Evolutionary conservation across 2,888 invertebrate genomes (phyloP), one percentile per base, ranked within the genome.

Genomic region (Ophion costatus): DNA sequence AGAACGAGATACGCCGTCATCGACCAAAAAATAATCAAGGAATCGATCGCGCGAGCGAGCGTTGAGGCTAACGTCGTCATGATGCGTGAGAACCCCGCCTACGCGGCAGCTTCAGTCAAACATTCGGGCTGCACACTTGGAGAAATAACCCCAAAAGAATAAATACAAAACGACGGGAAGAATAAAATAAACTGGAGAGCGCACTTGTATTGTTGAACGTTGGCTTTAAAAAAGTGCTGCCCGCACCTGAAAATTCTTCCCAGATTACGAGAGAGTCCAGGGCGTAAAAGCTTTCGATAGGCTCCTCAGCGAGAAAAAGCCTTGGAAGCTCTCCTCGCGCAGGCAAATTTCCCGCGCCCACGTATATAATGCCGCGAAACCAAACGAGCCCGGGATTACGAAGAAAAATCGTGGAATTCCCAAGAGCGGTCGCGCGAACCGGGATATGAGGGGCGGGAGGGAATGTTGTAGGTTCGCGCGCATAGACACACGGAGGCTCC

Each of bases 401-500:
- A 80, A 87, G 87, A 87, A 86, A 87, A 87, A 87, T 87, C 86
- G 84, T 86, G 83, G 84, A 84, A 83, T 84, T 84, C 67, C 84
- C 82, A 71, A 84, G 84, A 85, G 84, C 79, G 79, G 74, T 78
- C 70, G 74, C 69, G 57, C 79, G 67, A 70, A 24, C 73, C 69
- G 76, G 64, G 69, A 57, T 57, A 59, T 10, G 17, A n/a, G 64
- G 80, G 76, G 83, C 75, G 81, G 67, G 66, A 78, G 82, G 76
- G 81, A 83, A 80, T 66, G 81, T 79, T 86, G 87, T 85, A 87
- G 66, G 83, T 82, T 80, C 81, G 80, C 83, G 77, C 77, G 63
- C 73, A 67, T 56, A 61, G 22, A 63, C 61, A 63, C 38, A 22
- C 2, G 33, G 38, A n/a, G 1, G n/a, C 4, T 29, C 3, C 4